Conservation (phyloP, 2,113 vertebrate genomes). For the Oreocharis arfaki region DNA sequence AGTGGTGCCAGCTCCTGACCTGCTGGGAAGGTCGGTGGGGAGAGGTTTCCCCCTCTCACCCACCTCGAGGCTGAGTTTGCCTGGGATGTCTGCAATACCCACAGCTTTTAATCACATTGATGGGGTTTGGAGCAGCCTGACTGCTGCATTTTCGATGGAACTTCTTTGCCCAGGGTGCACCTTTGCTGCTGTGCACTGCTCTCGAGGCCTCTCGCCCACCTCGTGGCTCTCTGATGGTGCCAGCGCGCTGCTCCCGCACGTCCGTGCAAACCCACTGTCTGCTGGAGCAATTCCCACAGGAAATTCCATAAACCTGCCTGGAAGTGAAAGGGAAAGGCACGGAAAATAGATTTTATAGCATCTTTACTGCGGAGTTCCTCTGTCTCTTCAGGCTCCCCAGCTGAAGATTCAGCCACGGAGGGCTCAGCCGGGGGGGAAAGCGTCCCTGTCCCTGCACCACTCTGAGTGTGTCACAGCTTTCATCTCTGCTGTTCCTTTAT, state of each 20-base stretch:
- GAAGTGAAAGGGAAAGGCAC: not conserved
- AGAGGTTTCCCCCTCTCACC: not conserved
- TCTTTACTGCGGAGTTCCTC: not conserved
- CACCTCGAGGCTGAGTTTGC: not conserved
- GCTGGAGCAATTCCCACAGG: accelerated
- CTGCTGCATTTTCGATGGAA: accelerated
- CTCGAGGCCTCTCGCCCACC: accelerated
- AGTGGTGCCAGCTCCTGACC: no score
- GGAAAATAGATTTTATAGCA: accelerated
- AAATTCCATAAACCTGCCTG: not conserved
- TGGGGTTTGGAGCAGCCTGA: not conserved
- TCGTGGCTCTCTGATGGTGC: no score
- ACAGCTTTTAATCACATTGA: not conserved
- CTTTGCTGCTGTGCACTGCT: not conserved
- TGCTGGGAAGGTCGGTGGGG: not conserved
- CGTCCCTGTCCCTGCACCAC: not conserved
- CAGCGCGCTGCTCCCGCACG: no score
- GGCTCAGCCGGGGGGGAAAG: not conserved
- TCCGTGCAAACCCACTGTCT: not conserved
- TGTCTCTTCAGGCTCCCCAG: not conserved
- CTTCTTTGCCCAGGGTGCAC: not conserved
- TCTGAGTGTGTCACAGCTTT: not conserved
- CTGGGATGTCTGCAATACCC: not conserved
- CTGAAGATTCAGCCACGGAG: not conserved
- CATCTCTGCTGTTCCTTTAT: not conserved